Percentiles rank a stretch among this genome's conserved stretches.
phyloP scores from a whole-genome alignment of 2,888 invertebrate species.

The Balanococcus diminutus region DNA sequence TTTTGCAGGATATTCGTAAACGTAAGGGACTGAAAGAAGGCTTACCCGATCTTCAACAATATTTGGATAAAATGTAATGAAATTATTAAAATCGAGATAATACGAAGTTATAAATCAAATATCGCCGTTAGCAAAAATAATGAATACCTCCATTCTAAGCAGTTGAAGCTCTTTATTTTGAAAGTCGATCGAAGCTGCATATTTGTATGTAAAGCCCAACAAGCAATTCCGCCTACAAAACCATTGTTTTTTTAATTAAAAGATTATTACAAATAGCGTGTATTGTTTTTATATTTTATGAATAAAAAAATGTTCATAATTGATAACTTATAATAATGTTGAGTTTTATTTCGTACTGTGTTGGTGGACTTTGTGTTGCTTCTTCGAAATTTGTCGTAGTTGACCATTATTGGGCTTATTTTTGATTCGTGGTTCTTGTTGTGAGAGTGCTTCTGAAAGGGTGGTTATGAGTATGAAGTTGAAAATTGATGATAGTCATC shows the following conservation, averaged over 20 bases:
- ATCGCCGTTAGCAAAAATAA: slow-evolving; percentile 36
- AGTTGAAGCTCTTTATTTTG: slow-evolving; percentile 9
- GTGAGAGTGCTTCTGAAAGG: too few relatives aligned
- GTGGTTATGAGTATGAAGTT: too few relatives aligned
- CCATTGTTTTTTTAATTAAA: slow-evolving; percentile 25
- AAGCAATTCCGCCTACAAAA: slow-evolving; percentile 43
- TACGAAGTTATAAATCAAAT: not conserved
- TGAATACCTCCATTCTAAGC: not conserved
- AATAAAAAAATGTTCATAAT: slow-evolving; percentile 45
- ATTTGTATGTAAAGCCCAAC: not conserved
- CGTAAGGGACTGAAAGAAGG: slow-evolving; percentile 99
- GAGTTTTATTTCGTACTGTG: not conserved
- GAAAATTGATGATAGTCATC: too few relatives aligned
- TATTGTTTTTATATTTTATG: slow-evolving; percentile 54
- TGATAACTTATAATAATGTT: slow-evolving; percentile 26
- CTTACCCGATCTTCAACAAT: slow-evolving; percentile 92
- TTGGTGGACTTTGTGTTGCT: not conserved
- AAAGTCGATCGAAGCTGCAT: slow-evolving; percentile 3
- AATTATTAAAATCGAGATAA: not conserved
- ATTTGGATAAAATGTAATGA: slow-evolving; percentile 95
- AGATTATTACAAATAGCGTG: slow-evolving; percentile 44
- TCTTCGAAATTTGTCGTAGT: too few relatives aligned
- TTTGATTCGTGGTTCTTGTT: too few relatives aligned
- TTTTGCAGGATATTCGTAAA: slow-evolving; percentile 86
- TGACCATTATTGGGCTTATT: too few relatives aligned